Conservation (phyloP, 2,888 invertebrate genomes). For the Eilema caniola region DNA sequence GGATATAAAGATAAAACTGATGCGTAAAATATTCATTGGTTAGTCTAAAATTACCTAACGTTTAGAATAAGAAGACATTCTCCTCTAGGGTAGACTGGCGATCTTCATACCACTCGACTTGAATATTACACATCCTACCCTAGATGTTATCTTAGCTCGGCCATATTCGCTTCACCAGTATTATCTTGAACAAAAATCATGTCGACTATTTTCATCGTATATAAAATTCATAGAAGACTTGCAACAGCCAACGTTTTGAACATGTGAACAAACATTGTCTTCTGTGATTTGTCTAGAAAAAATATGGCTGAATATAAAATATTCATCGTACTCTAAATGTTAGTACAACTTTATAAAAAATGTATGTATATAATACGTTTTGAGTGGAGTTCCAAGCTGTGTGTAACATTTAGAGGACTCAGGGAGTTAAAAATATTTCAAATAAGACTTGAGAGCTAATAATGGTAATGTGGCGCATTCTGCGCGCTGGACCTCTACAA, state of each 20-base stretch:
- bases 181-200: conserved; percentile 48
- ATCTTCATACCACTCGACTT: conserved; percentile 50
- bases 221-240: conserved; percentile 32
- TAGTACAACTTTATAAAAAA: too few relatives aligned
- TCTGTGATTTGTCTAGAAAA: neutral
- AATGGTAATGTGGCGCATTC: too few relatives aligned
- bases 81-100: conserved; percentile 42
- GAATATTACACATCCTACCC: conserved; percentile 64
- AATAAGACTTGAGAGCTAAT: too few relatives aligned
- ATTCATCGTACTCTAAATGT: neutral
- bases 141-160: conserved; percentile 58
- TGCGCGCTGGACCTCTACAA: too few relatives aligned
- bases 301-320: neutral
- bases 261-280: neutral
- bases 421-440: too few relatives aligned
- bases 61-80: conserved; percentile 37
- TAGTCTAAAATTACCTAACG: conserved; percentile 35
- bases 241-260: neutral
- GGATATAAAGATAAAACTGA: conserved; percentile 30
- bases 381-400: too few relatives aligned
- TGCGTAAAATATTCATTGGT: conserved; percentile 45
- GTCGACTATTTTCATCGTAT: conserved; percentile 30
- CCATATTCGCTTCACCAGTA: conserved; percentile 49
- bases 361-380: too few relatives aligned
- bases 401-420: too few relatives aligned